Evolutionary conservation across 2,113 vertebrate genomes (phyloP), one percentile per base, ranked within the genome.

Genomic region (Crocuta crocuta): DNA sequence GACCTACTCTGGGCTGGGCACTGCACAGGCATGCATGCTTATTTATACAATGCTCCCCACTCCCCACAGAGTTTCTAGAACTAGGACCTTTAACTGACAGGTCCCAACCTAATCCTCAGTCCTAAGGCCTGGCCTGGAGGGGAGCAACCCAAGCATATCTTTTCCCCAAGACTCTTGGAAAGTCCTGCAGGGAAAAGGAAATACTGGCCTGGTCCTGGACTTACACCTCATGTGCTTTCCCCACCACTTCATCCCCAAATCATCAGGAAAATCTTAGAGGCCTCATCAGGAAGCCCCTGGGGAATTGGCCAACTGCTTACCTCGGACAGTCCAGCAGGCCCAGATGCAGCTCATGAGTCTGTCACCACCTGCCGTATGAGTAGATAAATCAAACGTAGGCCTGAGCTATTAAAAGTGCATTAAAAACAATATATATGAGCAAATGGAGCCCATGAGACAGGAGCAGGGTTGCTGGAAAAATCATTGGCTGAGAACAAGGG

Each of bases 401-500:
- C 84, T 87, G 43, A 15, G 45, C n/a, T 65, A 79, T 88, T 97
- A 89, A 97, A 98, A 93, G 53, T 68, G 26, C 45, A 83, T 93
- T 95, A 26, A 79, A 97, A 81, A 83, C 48, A 63, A 91, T 90
- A 94, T 10, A 90, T 71, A 63, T 63, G 58, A 94, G 53, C 78
- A 85, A 97, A 94, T 13, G 5, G 83, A 91, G 31, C 96, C 92
- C 93, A 79, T 4, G 86, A 95, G 98, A 93, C 73, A 65, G 70
- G 21, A 94, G 65, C 63, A 83, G 43, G 17, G 39, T 87, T 91
- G 63, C 96, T 97, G 81, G 86, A 95, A 95, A 98, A 97, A 68
- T 93, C 93, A 94, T 43, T 76, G 73, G 21, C 83, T 94, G 66
- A 76, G 80, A 91, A 88, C 48, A 74, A 73, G 43, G 5, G 8